phyloP scores from a whole-genome alignment of 2,888 invertebrate species.

The Lymantria dispar region DNA sequence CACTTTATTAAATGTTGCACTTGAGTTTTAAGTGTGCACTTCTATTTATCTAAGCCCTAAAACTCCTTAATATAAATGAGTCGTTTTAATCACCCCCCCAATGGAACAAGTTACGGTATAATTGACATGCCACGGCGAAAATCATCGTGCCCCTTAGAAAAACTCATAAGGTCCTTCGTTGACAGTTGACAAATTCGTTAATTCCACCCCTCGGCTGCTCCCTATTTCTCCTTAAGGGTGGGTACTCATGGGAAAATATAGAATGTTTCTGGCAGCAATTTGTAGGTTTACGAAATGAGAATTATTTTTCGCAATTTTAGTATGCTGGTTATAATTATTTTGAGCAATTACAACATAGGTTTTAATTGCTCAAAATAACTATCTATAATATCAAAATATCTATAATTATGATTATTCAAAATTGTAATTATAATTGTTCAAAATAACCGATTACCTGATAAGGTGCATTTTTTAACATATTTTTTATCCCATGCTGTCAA shows the following conservation, averaged over 20 bases:
- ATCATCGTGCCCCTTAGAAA: conserved; percentile 58
- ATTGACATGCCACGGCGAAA: conserved; percentile 54
- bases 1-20: too few species aligned
- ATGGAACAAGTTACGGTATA: conserved; percentile 36
- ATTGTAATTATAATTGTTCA: too few species aligned
- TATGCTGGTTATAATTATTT: neutral
- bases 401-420: too few species aligned
- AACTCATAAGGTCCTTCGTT: conserved; percentile 72
- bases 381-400: too few species aligned
- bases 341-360: neutral
- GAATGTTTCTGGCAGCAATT: conserved; percentile 42
- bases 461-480: too few species aligned
- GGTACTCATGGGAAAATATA: conserved; percentile 45
- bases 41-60: neutral
- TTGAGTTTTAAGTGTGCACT: too few species aligned
- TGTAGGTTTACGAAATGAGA: conserved; percentile 20
- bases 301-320: conserved; percentile 7
- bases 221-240: conserved; percentile 15
- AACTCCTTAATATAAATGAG: conserved; percentile 29
- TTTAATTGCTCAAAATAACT: too few species aligned
- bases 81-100: conserved; percentile 33
- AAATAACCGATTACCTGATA: too few species aligned
- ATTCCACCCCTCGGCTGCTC: conserved; percentile 51
- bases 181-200: conserved; percentile 81
- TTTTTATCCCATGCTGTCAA: too few species aligned